Conservation (phyloP, 2,888 invertebrate genomes). For the Onchidella celtica region DNA sequence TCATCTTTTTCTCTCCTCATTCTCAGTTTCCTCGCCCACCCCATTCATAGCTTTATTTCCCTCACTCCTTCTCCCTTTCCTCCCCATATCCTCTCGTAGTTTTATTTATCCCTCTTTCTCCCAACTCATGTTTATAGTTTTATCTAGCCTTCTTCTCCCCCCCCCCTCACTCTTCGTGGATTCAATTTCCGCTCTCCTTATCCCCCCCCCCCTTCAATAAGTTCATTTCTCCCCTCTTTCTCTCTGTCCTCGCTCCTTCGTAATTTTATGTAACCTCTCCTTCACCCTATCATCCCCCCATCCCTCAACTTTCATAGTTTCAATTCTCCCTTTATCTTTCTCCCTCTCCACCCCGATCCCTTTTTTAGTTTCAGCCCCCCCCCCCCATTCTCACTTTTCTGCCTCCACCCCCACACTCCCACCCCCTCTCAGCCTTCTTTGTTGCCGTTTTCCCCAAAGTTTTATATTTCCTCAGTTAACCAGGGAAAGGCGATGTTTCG, state of each 20-base stretch:
- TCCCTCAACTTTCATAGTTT: background rate
- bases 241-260: background rate
- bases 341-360: background rate
- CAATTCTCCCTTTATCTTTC: background rate
- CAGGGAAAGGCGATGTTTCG: too few relatives aligned
- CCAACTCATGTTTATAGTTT: too few relatives aligned
- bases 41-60: too few relatives aligned
- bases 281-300: background rate
- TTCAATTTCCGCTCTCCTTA: too few relatives aligned
- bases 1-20: too few relatives aligned
- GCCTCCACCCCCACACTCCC: background rate
- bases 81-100: too few relatives aligned
- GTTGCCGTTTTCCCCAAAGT: too few relatives aligned
- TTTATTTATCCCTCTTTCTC: too few relatives aligned
- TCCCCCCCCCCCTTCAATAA: background rate
- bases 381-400: background rate
- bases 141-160: background rate
- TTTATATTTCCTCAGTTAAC: too few relatives aligned
- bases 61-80: too few relatives aligned
- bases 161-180: too few relatives aligned
- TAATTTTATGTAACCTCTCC: background rate
- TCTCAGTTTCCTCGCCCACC: too few relatives aligned
- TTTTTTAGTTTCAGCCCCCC: background rate
- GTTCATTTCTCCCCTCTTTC: conserved; percentile 3
- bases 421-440: background rate